Conservation (phyloP, 1,140 invertebrate species). For the Andrena cerasifolii region DNA sequence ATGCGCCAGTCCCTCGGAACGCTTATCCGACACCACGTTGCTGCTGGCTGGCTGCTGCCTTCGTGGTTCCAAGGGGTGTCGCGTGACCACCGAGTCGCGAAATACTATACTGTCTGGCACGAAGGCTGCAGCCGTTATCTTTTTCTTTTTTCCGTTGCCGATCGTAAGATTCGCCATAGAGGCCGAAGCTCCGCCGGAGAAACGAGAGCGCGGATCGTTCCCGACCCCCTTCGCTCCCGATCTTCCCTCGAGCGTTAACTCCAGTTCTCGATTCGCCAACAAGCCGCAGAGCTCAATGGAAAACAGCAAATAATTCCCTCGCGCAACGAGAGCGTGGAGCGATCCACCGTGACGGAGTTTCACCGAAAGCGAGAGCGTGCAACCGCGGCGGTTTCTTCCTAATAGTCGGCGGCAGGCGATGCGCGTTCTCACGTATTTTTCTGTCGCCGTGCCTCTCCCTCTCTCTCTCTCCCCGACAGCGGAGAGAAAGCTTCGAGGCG, state of each 20-base stretch:
- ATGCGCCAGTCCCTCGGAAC: constrained; percentile 28
- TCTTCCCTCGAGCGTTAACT: too few relatives aligned
- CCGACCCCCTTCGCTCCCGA: constrained; percentile 12
- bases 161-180: constrained; percentile 59
- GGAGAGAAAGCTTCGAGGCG: constrained; percentile 55
- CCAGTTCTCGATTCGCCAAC: too few relatives aligned
- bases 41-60: constrained; percentile 40
- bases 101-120: constrained; percentile 65
- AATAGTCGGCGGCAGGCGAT: constrained; percentile 30
- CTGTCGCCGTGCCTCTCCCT: too few relatives aligned
- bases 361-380: constrained; percentile 54
- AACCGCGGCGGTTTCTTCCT: constrained; percentile 37
- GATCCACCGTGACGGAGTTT: constrained; percentile 45
- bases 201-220: constrained; percentile 48
- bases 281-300: too few relatives aligned
- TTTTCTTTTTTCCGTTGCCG: constrained; percentile 58
- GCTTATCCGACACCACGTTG: constrained; percentile 48
- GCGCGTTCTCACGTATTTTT: constrained; percentile 66
- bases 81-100: constrained; percentile 65
- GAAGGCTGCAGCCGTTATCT: constrained; percentile 62
- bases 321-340: constrained; percentile 4
- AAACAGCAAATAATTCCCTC: too few relatives aligned
- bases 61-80: constrained; percentile 61
- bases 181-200: constrained; percentile 16
- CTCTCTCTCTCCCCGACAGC: not conserved